A percentile compares a stretch with the other conserved stretches of the same genome.
Conservation (phyloP, 2,888 invertebrate species). For the Brenthis hecate region DNA sequence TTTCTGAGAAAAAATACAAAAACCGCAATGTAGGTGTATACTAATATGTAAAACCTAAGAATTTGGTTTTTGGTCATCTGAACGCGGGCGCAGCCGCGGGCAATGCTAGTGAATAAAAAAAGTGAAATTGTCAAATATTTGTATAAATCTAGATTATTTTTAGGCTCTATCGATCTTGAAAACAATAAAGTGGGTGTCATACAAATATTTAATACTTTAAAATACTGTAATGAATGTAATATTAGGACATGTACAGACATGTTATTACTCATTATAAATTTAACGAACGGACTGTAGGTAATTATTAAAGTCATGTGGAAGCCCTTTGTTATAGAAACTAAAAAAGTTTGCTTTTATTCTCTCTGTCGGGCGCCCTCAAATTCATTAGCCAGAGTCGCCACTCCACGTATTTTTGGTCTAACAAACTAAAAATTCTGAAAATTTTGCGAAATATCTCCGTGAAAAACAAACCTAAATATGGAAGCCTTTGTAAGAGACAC, state of each 20-base stretch:
- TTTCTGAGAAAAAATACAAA: too few species aligned
- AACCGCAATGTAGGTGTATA: too few species aligned
- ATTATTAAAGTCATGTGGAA: constrained; percentile 1
- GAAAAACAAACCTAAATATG: neutral
- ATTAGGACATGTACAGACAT: neutral
- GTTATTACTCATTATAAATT: neutral
- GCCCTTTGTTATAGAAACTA: constrained; percentile 2
- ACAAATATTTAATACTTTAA: too few species aligned
- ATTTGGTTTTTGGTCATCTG: too few species aligned
- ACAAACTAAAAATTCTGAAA: constrained; percentile 20
- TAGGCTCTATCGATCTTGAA: too few species aligned
- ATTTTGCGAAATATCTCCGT: constrained; percentile 12
- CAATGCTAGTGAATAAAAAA: too few species aligned
- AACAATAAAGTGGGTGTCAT: too few species aligned
- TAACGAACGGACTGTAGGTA: neutral
- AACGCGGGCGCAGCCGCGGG: too few species aligned
- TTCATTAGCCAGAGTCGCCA: constrained; percentile 17
- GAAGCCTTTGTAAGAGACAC: constrained; percentile 12
- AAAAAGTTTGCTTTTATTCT: constrained; percentile 17
- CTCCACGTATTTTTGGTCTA: constrained; percentile 13
- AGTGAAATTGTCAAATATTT: too few species aligned
- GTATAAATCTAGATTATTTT: too few species aligned
- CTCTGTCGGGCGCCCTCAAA: constrained; percentile 13
- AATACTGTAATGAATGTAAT: too few species aligned
- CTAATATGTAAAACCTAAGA: too few species aligned